Percentiles rank a stretch among this genome's conserved stretches.
These are phyloP conservation scores for Sicus ferrugineus DNA, from an alignment of 2,888 invertebrate species.

Conservation along the genomic window DNA sequence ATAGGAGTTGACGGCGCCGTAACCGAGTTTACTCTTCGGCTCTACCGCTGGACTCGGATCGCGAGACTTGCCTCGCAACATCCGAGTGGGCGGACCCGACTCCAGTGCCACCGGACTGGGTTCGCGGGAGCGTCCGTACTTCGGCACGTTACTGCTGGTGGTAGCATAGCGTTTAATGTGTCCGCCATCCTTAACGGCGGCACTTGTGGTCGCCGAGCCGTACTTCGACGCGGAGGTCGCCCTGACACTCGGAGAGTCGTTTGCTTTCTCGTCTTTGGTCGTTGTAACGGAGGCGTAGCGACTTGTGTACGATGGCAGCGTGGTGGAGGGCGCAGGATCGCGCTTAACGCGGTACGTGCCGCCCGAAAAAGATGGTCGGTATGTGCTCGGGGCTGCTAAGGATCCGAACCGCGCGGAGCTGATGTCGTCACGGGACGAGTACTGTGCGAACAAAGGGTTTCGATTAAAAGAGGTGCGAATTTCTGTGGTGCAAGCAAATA, in stretches of 20 bases:
- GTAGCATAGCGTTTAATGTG: constrained; percentile 53
- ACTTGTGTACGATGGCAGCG: constrained; percentile 54
- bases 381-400: constrained; percentile 59
- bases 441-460: constrained; percentile 45
- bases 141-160: constrained; percentile 50
- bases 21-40: constrained; percentile 55
- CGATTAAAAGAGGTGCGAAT: background rate
- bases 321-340: constrained; percentile 51
- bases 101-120: constrained; percentile 60
- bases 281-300: constrained; percentile 50
- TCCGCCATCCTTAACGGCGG: background rate
- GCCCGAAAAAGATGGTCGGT: constrained; percentile 63
- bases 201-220: background rate
- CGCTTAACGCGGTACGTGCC: constrained; percentile 64
- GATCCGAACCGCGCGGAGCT: constrained; percentile 55
- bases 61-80: constrained; percentile 65
- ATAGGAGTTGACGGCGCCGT: constrained; percentile 47
- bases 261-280: constrained; percentile 37
- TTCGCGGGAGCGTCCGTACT: constrained; percentile 59
- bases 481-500: background rate
- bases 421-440: constrained; percentile 57
- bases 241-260: constrained; percentile 42
- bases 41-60: constrained; percentile 66
- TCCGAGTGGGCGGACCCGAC: constrained; percentile 48
- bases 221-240: constrained; percentile 15